Percentiles rank a stretch among this genome's conserved stretches.
These are phyloP conservation scores for Petrocephalus microphthalmus DNA, from an alignment of 2,113 vertebrate species.

Conservation along the genomic window DNA sequence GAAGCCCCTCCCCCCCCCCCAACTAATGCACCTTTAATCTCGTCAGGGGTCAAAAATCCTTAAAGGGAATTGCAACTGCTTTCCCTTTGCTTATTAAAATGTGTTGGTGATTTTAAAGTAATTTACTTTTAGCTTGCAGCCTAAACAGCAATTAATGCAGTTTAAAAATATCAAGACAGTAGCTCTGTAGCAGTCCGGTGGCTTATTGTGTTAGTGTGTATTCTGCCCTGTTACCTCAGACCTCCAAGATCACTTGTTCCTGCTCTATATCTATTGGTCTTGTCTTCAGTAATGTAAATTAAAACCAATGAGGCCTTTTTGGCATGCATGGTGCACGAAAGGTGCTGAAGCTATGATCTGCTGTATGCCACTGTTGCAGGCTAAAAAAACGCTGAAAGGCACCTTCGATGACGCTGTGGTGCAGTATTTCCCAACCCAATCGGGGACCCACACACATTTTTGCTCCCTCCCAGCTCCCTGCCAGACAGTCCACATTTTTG, in stretches of 20 bases:
- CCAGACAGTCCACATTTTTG: background rate
- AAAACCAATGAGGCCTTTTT: background rate
- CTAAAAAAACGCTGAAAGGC: background rate
- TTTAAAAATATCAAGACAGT: background rate
- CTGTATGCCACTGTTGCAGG: background rate
- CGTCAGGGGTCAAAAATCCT: slow-evolving; percentile 4
- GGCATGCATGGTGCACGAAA: background rate
- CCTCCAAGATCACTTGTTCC: background rate
- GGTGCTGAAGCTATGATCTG: background rate
- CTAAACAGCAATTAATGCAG: background rate
- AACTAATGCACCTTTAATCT: background rate
- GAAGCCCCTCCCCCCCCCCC: background rate
- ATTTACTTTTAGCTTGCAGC: background rate
- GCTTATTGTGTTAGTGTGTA: background rate
- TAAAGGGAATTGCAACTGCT: background rate
- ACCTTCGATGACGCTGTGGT: background rate
- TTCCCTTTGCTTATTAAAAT: background rate
- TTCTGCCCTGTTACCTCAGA: background rate
- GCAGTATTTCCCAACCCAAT: background rate
- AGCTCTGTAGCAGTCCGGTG: background rate
- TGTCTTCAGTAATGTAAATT: background rate
- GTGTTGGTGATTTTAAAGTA: background rate
- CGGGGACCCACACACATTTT: background rate
- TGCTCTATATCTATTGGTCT: background rate
- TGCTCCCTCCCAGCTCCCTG: too few species aligned